A percentile compares a stretch with the other conserved stretches of the same genome.
phyloP scores from a whole-genome alignment of 2,888 invertebrate species.

The Polyploca ridens region DNA sequence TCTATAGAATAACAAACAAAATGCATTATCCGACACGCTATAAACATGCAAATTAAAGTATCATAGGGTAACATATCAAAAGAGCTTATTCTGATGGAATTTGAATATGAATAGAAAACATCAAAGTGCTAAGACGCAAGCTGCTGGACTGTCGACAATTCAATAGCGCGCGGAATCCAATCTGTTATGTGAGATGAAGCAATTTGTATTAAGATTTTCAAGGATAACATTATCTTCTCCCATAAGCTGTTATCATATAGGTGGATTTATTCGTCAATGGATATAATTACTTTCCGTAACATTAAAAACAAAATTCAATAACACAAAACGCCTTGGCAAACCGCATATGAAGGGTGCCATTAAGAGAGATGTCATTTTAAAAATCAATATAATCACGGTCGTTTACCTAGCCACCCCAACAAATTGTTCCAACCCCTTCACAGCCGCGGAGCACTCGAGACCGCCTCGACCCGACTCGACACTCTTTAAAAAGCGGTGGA shows the following conservation, averaged over 20 bases:
- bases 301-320: slow-evolving; percentile 19
- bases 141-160: background rate
- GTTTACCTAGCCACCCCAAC: slow-evolving; percentile 76
- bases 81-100: slow-evolving; percentile 53
- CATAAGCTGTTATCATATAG: background rate
- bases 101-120: slow-evolving; percentile 57
- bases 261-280: too few relatives aligned
- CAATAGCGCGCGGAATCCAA: background rate
- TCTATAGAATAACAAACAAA: slow-evolving; percentile 45
- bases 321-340: background rate
- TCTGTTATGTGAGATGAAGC: background rate
- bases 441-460: slow-evolving; percentile 54
- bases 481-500: slow-evolving; percentile 76
- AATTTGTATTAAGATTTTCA: background rate
- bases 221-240: background rate
- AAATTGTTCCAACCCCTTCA: slow-evolving; percentile 77
- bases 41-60: slow-evolving; percentile 62
- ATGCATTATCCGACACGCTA: slow-evolving; percentile 34
- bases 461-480: slow-evolving; percentile 54
- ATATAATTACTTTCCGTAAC: background rate
- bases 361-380: slow-evolving; percentile 64
- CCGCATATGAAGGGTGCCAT: slow-evolving; percentile 41
- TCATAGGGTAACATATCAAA: slow-evolving; percentile 52
- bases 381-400: slow-evolving; percentile 81
- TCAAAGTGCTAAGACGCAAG: slow-evolving; percentile 24